Conservation (phyloP, 2,888 invertebrate species). For the Pardosa pseudoannulata region DNA sequence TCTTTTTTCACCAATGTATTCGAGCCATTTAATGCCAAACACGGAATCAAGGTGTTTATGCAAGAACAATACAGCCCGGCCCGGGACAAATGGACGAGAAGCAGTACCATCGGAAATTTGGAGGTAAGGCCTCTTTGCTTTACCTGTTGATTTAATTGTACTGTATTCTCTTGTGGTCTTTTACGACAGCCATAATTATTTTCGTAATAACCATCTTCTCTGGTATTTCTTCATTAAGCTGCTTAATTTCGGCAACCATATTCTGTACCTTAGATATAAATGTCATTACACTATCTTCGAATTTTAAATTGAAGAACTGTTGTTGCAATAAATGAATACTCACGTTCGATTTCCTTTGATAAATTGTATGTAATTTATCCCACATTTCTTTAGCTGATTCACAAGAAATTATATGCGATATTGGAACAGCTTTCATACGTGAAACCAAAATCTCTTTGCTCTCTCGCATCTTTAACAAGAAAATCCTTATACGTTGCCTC, state of each 20-base stretch:
- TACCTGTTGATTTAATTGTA: too few relatives aligned
- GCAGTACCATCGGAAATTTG: too few relatives aligned
- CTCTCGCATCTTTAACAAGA: neutral
- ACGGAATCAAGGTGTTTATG: too few relatives aligned
- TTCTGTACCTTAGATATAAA: neutral
- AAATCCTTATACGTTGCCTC: neutral
- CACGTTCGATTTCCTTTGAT: neutral
- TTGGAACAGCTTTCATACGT: neutral
- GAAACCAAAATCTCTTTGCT: neutral
- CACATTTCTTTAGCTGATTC: neutral
- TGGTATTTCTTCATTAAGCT: neutral
- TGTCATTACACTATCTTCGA: neutral
- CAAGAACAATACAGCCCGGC: too few relatives aligned
- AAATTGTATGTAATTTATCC: neutral
- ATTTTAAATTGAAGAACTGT: conserved; percentile 1
- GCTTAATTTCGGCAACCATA: conserved; percentile 16
- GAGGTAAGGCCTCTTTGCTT: too few relatives aligned
- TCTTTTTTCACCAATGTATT: too few relatives aligned
- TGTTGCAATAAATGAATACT: conserved; percentile 4
- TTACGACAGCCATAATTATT: neutral
- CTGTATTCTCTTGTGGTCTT: neutral
- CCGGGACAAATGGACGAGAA: too few relatives aligned
- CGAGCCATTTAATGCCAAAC: too few relatives aligned
- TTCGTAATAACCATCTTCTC: neutral
- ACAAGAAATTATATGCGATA: conserved; percentile 1